Conservation (phyloP, 2,797 vertebrate species). For the Rhincodon typus region DNA sequence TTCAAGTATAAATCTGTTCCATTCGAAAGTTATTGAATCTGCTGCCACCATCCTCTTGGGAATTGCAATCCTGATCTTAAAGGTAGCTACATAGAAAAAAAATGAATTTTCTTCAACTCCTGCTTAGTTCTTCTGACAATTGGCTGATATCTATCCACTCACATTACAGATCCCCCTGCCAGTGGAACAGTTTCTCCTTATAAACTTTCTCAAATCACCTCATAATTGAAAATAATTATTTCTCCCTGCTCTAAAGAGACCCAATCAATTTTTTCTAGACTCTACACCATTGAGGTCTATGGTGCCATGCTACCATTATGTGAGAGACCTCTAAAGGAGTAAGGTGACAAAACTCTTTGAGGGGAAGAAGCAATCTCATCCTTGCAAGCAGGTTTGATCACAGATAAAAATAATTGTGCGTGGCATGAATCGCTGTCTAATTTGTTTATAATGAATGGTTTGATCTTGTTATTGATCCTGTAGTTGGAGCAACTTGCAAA, state of each 20-base stretch:
- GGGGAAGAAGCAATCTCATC: neutral
- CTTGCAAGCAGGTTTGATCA: neutral
- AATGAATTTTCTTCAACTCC: neutral
- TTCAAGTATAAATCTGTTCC: neutral
- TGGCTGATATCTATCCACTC: neutral
- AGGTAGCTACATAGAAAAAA: neutral
- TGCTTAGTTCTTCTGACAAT: neutral
- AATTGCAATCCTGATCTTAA: neutral
- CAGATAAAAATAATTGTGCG: neutral
- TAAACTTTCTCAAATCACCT: neutral
- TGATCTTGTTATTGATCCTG: slow-evolving; percentile 39
- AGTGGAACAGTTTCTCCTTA: neutral
- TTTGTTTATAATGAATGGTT: neutral
- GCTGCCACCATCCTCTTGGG: neutral
- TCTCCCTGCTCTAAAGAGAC: neutral
- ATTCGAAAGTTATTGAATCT: neutral
- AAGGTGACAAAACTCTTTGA: neutral
- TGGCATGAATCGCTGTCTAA: neutral
- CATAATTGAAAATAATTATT: neutral
- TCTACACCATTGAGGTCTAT: neutral
- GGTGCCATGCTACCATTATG: neutral
- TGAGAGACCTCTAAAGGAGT: neutral
- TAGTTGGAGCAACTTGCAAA: slow-evolving; percentile 71
- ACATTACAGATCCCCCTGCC: neutral
- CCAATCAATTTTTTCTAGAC: neutral